These are phyloP conservation scores for Spatulosminthurus flaviceps DNA, from an alignment of 2,888 invertebrate species.

Conservation along the genomic window DNA sequence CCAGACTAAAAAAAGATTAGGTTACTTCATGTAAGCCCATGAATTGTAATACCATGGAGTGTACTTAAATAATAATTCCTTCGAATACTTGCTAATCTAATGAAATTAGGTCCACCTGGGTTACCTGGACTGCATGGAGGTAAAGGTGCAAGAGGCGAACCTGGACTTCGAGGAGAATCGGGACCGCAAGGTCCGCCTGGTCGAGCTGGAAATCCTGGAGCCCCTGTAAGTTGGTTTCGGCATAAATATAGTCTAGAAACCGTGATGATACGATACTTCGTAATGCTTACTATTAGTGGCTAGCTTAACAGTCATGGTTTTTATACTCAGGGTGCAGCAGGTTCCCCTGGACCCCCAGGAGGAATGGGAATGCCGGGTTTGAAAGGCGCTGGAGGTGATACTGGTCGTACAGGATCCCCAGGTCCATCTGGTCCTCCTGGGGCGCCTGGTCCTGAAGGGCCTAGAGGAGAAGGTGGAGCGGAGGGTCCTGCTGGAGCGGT, in stretches of 20 bases:
- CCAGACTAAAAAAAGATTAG: too few relatives aligned
- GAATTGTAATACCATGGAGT: too few relatives aligned
- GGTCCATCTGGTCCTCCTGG: conserved; percentile 77
- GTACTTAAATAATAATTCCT: too few relatives aligned
- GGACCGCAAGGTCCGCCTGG: conserved; percentile 82
- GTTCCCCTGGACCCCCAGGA: conserved; percentile 76
- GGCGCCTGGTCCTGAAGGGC: conserved; percentile 76
- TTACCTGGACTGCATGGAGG: conserved; percentile 73
- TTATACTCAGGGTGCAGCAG: conserved; percentile 75
- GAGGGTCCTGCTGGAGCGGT: conserved; percentile 76
- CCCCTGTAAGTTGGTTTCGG: conserved; percentile 70
- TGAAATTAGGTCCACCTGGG: conserved; percentile 71
- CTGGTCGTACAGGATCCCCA: conserved; percentile 74
- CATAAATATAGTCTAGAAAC: too few relatives aligned
- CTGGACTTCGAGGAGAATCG: conserved; percentile 78
- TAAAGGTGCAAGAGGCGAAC: conserved; percentile 80
- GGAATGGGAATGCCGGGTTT: conserved; percentile 74
- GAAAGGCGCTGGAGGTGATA: conserved; percentile 78
- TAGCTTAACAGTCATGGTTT: background rate
- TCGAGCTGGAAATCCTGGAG: conserved; percentile 78
- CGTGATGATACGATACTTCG: too few relatives aligned
- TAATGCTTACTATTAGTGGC: too few relatives aligned
- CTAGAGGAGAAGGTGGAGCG: conserved; percentile 77
- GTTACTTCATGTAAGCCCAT: too few relatives aligned
- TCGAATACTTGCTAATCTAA: too few relatives aligned